Conservation (phyloP, 2,113 vertebrate species). For the Prunella himalayana region DNA sequence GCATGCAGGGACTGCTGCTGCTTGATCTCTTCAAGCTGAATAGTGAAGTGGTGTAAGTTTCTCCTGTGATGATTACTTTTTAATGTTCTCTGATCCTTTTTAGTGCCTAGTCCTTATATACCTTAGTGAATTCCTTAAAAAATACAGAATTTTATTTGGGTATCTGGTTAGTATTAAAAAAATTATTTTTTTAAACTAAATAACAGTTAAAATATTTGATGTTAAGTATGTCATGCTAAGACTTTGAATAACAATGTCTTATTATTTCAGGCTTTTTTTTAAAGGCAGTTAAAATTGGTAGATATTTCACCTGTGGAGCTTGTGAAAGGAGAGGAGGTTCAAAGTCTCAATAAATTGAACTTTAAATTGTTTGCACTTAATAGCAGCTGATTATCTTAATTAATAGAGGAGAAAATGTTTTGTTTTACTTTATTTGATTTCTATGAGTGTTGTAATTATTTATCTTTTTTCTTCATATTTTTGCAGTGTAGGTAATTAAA, state of each 20-base stretch:
- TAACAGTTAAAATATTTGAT: background rate
- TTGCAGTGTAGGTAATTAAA: background rate
- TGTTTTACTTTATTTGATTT: background rate
- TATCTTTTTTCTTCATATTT: background rate
- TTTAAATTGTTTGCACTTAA: slow-evolving; percentile 34
- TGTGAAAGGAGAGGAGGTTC: background rate
- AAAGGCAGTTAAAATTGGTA: background rate
- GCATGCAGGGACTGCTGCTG: background rate
- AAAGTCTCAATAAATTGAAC: slow-evolving; percentile 31
- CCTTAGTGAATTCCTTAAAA: background rate
- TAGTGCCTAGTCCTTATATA: background rate
- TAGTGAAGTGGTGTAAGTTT: background rate
- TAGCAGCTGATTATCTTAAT: background rate
- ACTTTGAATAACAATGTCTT: background rate
- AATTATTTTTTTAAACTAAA: background rate
- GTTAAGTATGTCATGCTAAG: background rate
- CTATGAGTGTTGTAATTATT: background rate
- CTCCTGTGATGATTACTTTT: background rate
- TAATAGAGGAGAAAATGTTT: background rate
- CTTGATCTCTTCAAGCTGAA: background rate
- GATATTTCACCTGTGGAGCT: background rate
- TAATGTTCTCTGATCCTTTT: background rate
- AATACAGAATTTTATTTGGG: background rate
- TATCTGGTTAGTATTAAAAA: background rate
- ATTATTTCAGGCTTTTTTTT: background rate